These are phyloP conservation scores for Leptoteleia sp. DNA, from an alignment of 1,140 invertebrate species.

Conservation along the genomic window DNA sequence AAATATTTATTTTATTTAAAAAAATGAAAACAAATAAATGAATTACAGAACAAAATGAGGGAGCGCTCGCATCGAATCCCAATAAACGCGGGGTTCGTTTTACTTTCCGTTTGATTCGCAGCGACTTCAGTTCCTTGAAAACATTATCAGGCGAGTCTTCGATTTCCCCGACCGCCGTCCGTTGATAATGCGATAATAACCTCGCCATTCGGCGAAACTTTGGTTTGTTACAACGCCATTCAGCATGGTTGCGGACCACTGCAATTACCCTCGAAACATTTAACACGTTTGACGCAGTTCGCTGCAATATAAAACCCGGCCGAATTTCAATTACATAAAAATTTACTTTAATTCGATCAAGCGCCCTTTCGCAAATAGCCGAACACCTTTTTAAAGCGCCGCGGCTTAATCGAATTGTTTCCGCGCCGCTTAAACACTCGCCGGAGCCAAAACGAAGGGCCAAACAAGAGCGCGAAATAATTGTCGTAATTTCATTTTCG, in stretches of 20 bases:
- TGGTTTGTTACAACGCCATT: constrained; percentile 48
- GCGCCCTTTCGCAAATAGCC: neutral
- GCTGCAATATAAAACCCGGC: constrained; percentile 4
- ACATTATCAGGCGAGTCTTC: constrained; percentile 26
- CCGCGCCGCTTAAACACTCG: neutral
- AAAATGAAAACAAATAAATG: too few species aligned
- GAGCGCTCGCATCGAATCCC: neutral
- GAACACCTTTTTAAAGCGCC: too few species aligned
- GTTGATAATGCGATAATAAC: constrained; percentile 40
- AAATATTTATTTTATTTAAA: too few species aligned
- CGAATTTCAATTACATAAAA: constrained; percentile 31
- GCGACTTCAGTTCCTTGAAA: constrained; percentile 9
- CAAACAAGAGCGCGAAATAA: constrained; percentile 1
- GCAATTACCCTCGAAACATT: constrained; percentile 46
- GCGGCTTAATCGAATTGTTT: constrained; percentile 3
- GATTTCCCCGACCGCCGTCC: constrained; percentile 9
- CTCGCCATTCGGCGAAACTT: constrained; percentile 38
- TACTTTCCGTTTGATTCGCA: constrained; percentile 1
- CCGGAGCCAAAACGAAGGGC: too few species aligned
- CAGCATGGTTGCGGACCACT: constrained; percentile 1
- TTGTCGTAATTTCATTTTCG: constrained; percentile 1
- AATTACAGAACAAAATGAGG: too few species aligned
- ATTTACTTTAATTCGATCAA: constrained; percentile 36
- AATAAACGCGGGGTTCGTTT: constrained; percentile 10
- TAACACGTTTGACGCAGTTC: constrained; percentile 13